Evolutionary conservation across 1,140 invertebrate genomes (phyloP).

Genomic region (Chironomus tepperi): DNA sequence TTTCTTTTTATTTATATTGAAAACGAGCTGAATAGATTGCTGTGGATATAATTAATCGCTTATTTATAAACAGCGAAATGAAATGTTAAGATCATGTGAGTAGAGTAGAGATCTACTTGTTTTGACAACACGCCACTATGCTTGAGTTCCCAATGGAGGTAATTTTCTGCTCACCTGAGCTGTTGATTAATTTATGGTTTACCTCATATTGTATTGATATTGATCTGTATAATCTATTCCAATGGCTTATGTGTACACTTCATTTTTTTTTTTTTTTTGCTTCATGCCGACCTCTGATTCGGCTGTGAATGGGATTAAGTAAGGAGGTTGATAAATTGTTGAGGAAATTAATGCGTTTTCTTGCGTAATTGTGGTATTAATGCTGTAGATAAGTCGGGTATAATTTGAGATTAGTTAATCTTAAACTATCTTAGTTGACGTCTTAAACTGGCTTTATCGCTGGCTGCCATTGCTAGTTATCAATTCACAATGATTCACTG

Average conservation of each 20-base stretch:
- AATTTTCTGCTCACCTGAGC: slow-evolving; percentile 11
- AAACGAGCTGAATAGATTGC: background rate
- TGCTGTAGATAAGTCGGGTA: too few relatives aligned
- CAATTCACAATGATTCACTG: too few relatives aligned
- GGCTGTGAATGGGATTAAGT: too few relatives aligned
- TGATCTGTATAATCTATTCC: background rate
- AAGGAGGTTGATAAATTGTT: too few relatives aligned
- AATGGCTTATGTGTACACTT: background rate
- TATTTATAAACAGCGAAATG: slow-evolving; percentile 2
- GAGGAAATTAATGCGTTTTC: too few relatives aligned
- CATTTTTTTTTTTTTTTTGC: background rate
- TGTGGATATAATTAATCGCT: background rate
- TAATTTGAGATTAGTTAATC: too few relatives aligned
- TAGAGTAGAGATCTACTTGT: slow-evolving; percentile 17
- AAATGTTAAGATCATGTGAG: background rate
- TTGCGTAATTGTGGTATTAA: too few relatives aligned
- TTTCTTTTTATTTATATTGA: background rate
- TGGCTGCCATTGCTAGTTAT: too few relatives aligned
- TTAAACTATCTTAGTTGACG: too few relatives aligned
- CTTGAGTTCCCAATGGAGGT: slow-evolving; percentile 3
- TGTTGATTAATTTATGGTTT: slow-evolving; percentile 20
- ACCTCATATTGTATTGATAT: background rate
- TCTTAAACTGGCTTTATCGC: too few relatives aligned
- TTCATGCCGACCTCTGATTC: background rate
- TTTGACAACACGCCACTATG: slow-evolving; percentile 17